phyloP scores from a whole-genome alignment of 2,888 invertebrate species.

The Nipponacmea schrenckii region DNA sequence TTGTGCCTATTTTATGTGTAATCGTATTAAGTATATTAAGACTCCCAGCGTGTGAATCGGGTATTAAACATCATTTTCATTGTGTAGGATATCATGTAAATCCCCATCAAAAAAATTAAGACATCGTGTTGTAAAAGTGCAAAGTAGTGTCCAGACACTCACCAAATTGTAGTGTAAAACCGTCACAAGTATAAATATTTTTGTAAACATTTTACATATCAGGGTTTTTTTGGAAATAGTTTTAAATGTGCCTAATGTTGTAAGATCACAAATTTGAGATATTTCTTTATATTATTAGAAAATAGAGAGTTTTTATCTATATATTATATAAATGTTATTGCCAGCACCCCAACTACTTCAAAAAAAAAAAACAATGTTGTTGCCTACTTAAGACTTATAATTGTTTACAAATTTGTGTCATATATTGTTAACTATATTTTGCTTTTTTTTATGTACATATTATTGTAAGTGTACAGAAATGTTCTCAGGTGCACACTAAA shows the following conservation, averaged over 20 bases:
- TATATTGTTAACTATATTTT: background rate
- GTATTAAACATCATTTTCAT: too few species aligned
- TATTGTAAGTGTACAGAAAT: background rate
- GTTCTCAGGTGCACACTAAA: background rate
- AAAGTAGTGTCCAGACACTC: too few species aligned
- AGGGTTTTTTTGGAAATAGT: background rate
- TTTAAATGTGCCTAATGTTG: constrained; percentile 8
- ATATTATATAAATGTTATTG: too few species aligned
- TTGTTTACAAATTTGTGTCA: constrained; percentile 4
- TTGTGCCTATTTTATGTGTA: background rate
- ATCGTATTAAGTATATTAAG: too few species aligned
- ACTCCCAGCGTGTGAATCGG: too few species aligned
- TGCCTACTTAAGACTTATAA: constrained; percentile 1
- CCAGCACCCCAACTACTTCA: too few species aligned
- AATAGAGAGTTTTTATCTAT: too few species aligned
- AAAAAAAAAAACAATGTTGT: background rate
- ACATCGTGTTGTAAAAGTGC: too few species aligned
- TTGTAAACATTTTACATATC: constrained; percentile 2
- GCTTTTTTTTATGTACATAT: background rate
- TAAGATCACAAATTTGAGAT: background rate
- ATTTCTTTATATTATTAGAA: too few species aligned
- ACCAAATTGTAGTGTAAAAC: too few species aligned
- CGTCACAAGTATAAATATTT: background rate
- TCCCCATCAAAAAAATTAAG: too few species aligned
- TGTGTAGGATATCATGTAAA: too few species aligned